Evolutionary conservation across 2,888 invertebrate genomes (phyloP).

Genomic region (Pristionchus mayeri): DNA sequence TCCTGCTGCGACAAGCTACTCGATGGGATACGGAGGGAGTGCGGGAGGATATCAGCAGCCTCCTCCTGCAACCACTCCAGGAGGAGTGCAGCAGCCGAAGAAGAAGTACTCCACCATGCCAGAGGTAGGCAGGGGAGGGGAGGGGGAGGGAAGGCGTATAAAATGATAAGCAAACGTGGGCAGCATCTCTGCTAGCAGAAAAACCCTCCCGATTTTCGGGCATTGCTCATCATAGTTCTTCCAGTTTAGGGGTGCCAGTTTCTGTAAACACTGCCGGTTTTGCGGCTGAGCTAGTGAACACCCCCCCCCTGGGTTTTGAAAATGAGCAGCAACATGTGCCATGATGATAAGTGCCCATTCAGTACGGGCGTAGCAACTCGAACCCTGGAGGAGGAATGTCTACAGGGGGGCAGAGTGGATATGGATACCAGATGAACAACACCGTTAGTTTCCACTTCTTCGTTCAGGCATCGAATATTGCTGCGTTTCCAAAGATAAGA

Average conservation of each 20-base stretch:
- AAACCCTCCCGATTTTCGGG: no score
- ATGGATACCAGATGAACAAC: not conserved
- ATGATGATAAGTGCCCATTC: not conserved
- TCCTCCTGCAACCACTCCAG: not conserved
- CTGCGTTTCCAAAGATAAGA: not conserved
- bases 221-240: no score
- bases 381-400: not conserved
- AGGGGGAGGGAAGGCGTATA: no score
- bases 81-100: not conserved
- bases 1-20: not conserved
- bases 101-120: constrained; percentile 32
- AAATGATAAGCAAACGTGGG: no score
- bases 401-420: not conserved
- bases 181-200: no score
- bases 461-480: not conserved
- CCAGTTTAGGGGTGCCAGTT: no score
- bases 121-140: not conserved
- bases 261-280: no score
- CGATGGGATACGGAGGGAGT: not conserved
- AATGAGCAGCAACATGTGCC: not conserved
- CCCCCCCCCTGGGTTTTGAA: no score
- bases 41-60: not conserved
- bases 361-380: constrained; percentile 22
- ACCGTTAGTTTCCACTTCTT: not conserved
- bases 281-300: no score